Evolutionary conservation across 53 echinoderm and acorn worm species (phyloP), one percentile per base, ranked within the genome.

Genomic region (Patiria pectinifera): DNA sequence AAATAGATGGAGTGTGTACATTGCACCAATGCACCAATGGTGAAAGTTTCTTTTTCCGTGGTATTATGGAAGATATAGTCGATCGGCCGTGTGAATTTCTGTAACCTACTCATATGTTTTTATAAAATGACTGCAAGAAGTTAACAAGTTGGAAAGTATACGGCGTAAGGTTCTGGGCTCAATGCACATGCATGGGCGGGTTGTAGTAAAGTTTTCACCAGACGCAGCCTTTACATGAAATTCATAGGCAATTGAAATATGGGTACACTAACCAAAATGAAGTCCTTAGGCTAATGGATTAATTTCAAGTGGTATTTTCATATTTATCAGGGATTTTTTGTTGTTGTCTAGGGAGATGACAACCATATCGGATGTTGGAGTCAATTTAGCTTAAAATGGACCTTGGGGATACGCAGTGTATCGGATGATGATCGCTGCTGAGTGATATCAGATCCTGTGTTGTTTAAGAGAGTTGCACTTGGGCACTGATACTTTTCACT

Each of bases 361-460:
- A 87, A 61, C 78, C 78, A 87, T 87, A 87, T 87, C 87, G 76
- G 47, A 87, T 87, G 76, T 77, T 87, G 58, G 87, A 87, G 72
- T 87, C 87, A 87, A 87, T 87, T 78, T 87, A 87, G 87, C 87
- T 87, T 76, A 87, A 87, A 87, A 87, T 87, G 60, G 87, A 78
- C 87, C 87, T 77, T 25, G 44, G 53, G 87, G 87, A 76, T 76
- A 87, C 76, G 48, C 24, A 18, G 45, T 16, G 78, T 76, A 87
- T 87, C 87, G 87, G 61, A 47, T 87, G 60, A 49, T 72, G 74
- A 72, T 74, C 74, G 44, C 72, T 74, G 13, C 45, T 71, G 21
- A 12, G 71, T 86, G 74, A 86, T 86, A 86, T 23, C 49, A 86
- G 86, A 86, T 86, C 86, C 25, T 21, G 82, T 59, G 82, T 59